Conservation (phyloP, 2,113 vertebrate genomes). For the Eublepharis macularius region DNA sequence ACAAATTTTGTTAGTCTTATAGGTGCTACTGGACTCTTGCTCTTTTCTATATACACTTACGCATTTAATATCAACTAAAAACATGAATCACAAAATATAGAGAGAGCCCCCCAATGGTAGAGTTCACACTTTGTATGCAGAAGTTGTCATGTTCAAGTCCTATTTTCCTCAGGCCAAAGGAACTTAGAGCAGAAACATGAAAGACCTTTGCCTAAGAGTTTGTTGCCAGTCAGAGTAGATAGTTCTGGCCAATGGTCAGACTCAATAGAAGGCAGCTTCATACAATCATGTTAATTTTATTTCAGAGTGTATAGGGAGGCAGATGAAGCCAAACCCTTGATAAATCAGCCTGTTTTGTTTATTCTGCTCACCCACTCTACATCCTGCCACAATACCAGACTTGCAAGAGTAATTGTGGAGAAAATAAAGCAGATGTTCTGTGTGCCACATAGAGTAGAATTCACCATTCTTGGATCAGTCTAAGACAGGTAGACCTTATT, state of each 20-base stretch:
- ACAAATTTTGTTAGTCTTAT: too few species aligned
- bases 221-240: background rate
- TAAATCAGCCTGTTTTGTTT: background rate
- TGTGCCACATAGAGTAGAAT: background rate
- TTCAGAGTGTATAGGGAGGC: background rate
- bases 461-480: background rate
- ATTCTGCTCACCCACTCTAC: background rate
- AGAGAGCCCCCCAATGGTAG: too few species aligned
- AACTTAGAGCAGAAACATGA: background rate
- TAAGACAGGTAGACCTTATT: background rate
- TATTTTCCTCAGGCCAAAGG: background rate
- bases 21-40: too few species aligned
- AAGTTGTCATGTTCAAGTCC: background rate
- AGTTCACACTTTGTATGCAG: too few species aligned
- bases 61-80: too few species aligned
- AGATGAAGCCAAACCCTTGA: background rate
- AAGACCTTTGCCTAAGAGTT: background rate
- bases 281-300: background rate
- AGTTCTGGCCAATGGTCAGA: background rate
- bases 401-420: background rate
- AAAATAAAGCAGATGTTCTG: background rate
- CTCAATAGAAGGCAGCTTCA: background rate
- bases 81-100: too few species aligned
- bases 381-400: background rate
- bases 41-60: too few species aligned